Conservation (phyloP, 2,888 invertebrate species). For the Megastigmus dorsalis region DNA sequence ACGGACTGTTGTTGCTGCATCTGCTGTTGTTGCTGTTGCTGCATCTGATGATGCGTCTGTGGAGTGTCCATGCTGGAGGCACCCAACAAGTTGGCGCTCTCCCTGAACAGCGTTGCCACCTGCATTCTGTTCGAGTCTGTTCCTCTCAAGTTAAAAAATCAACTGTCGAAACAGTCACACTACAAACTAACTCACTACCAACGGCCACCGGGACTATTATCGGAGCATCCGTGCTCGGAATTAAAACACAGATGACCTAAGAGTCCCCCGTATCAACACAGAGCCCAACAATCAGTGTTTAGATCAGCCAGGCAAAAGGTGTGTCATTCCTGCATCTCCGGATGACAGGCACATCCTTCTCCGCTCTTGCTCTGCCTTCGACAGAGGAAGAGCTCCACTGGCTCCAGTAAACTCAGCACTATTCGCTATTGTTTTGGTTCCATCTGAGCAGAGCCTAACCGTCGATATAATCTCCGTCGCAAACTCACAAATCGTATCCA, state of each 20-base stretch:
- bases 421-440: neutral
- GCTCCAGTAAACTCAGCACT: neutral
- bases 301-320: slow-evolving; percentile 35
- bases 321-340: slow-evolving; percentile 18
- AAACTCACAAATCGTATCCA: neutral
- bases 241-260: neutral
- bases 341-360: slow-evolving; percentile 26
- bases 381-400: slow-evolving; percentile 2
- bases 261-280: too few species aligned
- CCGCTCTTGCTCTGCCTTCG: neutral
- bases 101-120: slow-evolving; percentile 82
- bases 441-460: neutral
- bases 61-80: slow-evolving; percentile 78
- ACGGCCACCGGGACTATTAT: neutral
- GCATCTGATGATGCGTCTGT: slow-evolving; percentile 68
- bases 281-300: too few species aligned
- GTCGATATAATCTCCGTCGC: neutral
- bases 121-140: slow-evolving; percentile 75
- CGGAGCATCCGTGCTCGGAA: neutral
- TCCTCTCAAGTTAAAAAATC: neutral
- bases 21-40: slow-evolving; percentile 64
- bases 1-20: slow-evolving; percentile 64
- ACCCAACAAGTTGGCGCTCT: slow-evolving; percentile 81
- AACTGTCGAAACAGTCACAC: slow-evolving; percentile 16
- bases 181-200: neutral